Evolutionary conservation across 2,797 vertebrate genomes (phyloP).

Genomic region (Pangasius djambal): DNA sequence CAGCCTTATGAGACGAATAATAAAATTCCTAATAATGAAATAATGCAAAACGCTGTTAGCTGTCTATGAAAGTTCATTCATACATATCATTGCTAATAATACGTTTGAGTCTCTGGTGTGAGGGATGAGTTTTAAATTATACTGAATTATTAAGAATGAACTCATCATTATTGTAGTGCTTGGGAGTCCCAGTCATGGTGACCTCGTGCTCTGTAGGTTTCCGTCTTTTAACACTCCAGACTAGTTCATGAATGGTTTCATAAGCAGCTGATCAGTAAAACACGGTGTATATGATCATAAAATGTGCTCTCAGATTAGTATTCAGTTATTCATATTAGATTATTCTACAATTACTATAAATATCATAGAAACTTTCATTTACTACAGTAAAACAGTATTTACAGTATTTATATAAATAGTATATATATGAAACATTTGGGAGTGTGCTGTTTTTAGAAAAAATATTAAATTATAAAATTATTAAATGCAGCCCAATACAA

Average conservation of each 20-base stretch:
- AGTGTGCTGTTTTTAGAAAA: neutral
- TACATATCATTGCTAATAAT: constrained; percentile 3
- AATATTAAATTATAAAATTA: neutral
- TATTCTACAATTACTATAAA: neutral
- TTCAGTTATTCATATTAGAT: neutral
- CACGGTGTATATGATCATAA: neutral
- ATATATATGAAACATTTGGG: neutral
- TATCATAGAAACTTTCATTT: neutral
- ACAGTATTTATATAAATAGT: too few species aligned
- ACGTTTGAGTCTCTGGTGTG: neutral
- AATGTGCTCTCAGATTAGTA: neutral
- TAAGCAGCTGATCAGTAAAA: constrained; percentile 7
- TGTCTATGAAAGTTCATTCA: neutral
- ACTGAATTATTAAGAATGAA: neutral
- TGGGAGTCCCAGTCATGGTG: neutral
- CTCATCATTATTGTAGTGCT: neutral
- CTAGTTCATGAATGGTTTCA: constrained; percentile 1
- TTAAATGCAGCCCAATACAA: neutral
- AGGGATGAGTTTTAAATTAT: neutral
- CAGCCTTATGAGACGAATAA: constrained; percentile 9
- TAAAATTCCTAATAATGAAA: neutral
- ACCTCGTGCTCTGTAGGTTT: neutral
- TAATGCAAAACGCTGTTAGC: neutral
- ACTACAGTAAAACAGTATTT: neutral
- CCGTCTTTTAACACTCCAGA: neutral